Evolutionary conservation across 2,113 vertebrate genomes (phyloP).

Genomic region (Heptranchias perlo): DNA sequence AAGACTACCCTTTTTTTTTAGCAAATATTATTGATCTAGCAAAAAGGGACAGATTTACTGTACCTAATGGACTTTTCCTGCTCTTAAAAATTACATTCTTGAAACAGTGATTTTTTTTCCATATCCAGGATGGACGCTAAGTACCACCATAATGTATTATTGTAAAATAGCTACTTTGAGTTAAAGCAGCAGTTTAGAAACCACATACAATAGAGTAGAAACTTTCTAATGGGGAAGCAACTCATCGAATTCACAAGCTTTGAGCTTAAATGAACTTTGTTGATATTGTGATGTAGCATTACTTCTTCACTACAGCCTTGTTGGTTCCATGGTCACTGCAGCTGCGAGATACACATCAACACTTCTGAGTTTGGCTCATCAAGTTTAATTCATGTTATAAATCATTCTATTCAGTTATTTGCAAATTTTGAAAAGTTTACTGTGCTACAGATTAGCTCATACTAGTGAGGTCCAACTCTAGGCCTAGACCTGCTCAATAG

Average conservation of each 20-base stretch:
- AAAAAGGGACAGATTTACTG: not conserved
- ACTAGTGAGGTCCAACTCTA: not conserved
- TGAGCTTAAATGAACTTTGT: not conserved
- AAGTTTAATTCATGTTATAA: not conserved
- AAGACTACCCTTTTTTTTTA: not conserved
- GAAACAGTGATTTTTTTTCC: not conserved
- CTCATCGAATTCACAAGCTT: not conserved
- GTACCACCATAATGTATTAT: not conserved
- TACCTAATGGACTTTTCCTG: not conserved
- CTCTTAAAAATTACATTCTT: not conserved
- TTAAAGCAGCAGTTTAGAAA: not conserved
- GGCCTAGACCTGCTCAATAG: not conserved
- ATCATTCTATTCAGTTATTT: not conserved
- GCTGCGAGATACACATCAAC: not conserved
- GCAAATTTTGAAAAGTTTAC: not conserved
- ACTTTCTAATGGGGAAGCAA: not conserved
- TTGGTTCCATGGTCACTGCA: not conserved
- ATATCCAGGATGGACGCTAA: not conserved
- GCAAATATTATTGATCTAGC: not conserved
- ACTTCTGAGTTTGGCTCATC: not conserved
- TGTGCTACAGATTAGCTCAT: not conserved
- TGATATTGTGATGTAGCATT: not conserved
- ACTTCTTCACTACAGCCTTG: not conserved
- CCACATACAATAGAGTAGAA: not conserved
- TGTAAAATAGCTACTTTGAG: not conserved